Evolutionary conservation across 1,140 invertebrate species (phyloP).

Genomic region (Sarcophaga bullata): DNA sequence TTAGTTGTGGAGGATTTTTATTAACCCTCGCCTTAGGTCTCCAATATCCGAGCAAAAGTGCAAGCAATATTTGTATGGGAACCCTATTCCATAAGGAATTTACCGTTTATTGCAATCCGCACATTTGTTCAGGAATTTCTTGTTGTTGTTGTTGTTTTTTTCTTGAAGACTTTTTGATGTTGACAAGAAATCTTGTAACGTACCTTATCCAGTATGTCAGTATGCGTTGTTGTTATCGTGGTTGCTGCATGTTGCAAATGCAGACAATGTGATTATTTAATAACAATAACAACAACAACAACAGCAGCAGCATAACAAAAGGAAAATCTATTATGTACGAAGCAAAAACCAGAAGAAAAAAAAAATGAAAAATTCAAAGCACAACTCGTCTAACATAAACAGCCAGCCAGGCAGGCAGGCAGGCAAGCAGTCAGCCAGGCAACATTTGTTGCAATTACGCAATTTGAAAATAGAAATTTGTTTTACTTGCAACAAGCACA

Average conservation of each 20-base stretch:
- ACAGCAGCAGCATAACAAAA: too few relatives aligned
- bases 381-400: not conserved
- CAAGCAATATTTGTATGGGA: not conserved
- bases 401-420: too few relatives aligned
- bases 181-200: constrained; percentile 7
- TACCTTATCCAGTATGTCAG: not conserved
- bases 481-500: too few relatives aligned
- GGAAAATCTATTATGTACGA: constrained; percentile 22
- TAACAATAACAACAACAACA: not conserved
- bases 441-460: constrained; percentile 13
- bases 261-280: constrained; percentile 20
- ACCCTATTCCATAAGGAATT: not conserved
- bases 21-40: too few relatives aligned
- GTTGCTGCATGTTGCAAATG: not conserved
- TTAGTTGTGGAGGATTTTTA: too few relatives aligned
- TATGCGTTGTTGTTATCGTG: not conserved
- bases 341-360: not conserved
- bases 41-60: too few relatives aligned
- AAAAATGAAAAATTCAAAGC: not conserved
- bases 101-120: not conserved
- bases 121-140: not conserved
- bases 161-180: not conserved
- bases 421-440: not conserved
- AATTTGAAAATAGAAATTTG: constrained; percentile 16
- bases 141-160: too few relatives aligned